Conservation (phyloP, 2,113 vertebrate genomes). For the Caranx ignobilis region DNA sequence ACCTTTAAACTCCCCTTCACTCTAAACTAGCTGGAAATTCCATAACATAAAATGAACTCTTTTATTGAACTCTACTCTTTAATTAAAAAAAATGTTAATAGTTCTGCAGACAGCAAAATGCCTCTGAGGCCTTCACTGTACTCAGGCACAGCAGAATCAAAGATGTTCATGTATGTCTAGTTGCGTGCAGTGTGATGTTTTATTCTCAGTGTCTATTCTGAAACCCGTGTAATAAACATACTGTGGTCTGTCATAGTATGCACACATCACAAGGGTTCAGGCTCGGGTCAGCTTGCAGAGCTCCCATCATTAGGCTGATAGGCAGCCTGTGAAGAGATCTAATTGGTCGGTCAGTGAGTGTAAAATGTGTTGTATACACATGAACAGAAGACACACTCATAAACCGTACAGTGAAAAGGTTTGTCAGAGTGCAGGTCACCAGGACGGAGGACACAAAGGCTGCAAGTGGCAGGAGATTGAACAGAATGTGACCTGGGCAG, state of each 20-base stretch:
- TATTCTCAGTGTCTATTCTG: neutral
- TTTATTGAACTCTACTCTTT: no score
- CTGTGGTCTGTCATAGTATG: conserved; percentile 15
- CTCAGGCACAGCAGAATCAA: no score
- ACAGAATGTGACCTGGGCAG: conserved; percentile 42
- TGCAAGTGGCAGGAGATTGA: conserved; percentile 33
- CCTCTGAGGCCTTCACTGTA: no score
- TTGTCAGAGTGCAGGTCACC: conserved; percentile 34
- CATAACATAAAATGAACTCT: no score
- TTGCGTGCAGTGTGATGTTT: neutral
- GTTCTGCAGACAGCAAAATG: no score
- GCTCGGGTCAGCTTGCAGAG: conserved; percentile 59
- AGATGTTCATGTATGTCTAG: neutral
- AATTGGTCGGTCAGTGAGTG: conserved; percentile 72
- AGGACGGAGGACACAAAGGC: conserved; percentile 30
- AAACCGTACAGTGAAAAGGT: conserved; percentile 52
- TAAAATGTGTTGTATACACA: conserved; percentile 68
- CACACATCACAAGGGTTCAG: conserved; percentile 62
- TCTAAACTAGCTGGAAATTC: no score
- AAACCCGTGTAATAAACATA: conserved; percentile 18
- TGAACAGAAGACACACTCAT: conserved; percentile 68
- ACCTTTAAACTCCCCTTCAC: no score
- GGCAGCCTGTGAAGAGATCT: conserved; percentile 65
- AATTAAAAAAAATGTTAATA: no score
- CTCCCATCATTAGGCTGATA: conserved; percentile 72